Conservation (phyloP, 1,140 invertebrate genomes). For the Lordiphosa collinella region DNA sequence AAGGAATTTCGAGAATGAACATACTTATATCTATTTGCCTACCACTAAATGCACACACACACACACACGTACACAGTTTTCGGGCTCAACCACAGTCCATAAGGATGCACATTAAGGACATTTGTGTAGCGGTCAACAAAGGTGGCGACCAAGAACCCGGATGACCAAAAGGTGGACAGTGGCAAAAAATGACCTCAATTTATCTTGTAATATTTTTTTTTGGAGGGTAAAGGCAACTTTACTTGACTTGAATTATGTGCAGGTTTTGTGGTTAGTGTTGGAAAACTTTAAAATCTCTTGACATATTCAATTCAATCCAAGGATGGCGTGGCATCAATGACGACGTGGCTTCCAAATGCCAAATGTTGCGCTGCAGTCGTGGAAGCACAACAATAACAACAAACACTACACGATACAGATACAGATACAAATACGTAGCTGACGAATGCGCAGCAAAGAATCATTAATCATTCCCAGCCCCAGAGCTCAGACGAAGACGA, state of each 20-base stretch:
- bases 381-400: conserved; percentile 31
- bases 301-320: conserved; percentile 62
- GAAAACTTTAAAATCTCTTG: conserved; percentile 56
- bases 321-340: conserved; percentile 22
- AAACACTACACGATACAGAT: conserved; percentile 12
- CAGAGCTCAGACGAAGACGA: conserved; percentile 38
- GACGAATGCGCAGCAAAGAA: conserved; percentile 67
- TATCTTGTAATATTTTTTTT: conserved; percentile 57
- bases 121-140: conserved; percentile 72
- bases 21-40: conserved; percentile 33
- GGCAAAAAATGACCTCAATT: conserved; percentile 78
- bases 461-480: conserved; percentile 76
- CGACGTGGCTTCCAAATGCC: conserved; percentile 55
- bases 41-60: conserved; percentile 31
- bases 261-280: conserved; percentile 45
- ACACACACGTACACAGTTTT: conserved; percentile 28
- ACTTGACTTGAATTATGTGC: conserved; percentile 67
- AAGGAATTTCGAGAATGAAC: conserved; percentile 27
- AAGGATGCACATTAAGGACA: conserved; percentile 77
- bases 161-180: conserved; percentile 57
- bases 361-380: conserved; percentile 58
- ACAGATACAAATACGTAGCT: conserved; percentile 46
- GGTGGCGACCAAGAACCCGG: conserved; percentile 43
- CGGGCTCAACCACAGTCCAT: conserved; percentile 62
- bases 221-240: conserved; percentile 5